These are phyloP conservation scores for Casuarius casuarius DNA, from an alignment of 2,113 vertebrate species.

Conservation along the genomic window DNA sequence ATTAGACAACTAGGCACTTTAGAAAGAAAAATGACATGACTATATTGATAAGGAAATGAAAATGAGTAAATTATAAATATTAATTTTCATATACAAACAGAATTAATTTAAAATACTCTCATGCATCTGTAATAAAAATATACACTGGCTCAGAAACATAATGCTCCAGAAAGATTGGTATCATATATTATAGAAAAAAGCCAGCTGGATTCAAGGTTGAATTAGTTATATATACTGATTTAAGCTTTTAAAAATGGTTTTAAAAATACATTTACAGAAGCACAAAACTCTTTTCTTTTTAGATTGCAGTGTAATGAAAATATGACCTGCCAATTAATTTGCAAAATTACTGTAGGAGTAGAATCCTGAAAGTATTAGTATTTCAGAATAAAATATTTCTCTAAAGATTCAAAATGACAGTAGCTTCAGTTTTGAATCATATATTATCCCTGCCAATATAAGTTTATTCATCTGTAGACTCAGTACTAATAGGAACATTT, in stretches of 20 bases:
- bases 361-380: neutral
- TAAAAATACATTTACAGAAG: neutral
- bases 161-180: neutral
- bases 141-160: neutral
- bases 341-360: neutral
- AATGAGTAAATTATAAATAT: neutral
- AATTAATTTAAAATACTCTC: neutral
- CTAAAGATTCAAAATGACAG: slow-evolving; percentile 5
- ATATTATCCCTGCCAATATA: neutral
- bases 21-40: neutral
- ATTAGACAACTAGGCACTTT: neutral
- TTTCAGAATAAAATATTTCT: slow-evolving; percentile 52
- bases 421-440: slow-evolving; percentile 10
- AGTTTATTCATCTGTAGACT: slow-evolving; percentile 21
- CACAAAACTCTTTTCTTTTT: neutral
- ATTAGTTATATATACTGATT: neutral
- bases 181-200: neutral
- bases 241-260: neutral
- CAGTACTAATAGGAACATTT: slow-evolving; percentile 14
- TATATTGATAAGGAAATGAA: neutral
- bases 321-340: neutral
- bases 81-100: neutral
- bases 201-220: neutral
- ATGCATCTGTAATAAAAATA: neutral
- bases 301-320: neutral